These are phyloP conservation scores for Syrphus vitripennis DNA, from an alignment of 2,888 invertebrate genomes.

Conservation along the genomic window DNA sequence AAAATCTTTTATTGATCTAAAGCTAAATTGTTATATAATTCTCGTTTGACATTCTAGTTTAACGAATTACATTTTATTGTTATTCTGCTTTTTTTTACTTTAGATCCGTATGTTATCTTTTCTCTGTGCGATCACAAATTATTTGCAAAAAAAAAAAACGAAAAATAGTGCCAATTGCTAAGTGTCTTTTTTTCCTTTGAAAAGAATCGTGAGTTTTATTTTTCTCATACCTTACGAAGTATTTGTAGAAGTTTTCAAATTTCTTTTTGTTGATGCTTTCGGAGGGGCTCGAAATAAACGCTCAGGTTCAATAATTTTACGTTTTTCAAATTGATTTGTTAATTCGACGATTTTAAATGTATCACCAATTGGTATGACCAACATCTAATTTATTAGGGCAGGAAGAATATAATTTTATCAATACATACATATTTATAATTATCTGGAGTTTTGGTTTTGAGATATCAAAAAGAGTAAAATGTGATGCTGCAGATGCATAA, in stretches of 20 bases:
- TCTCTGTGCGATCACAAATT: background rate
- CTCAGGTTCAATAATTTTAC: conserved; percentile 53
- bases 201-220: background rate
- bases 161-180: background rate
- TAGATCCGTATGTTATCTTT: background rate
- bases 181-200: background rate
- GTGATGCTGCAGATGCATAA: too few relatives aligned
- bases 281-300: conserved; percentile 43
- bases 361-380: conserved; percentile 52
- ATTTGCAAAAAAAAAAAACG: background rate
- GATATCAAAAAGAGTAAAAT: too few relatives aligned
- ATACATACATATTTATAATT: too few relatives aligned
- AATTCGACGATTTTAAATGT: conserved; percentile 36
- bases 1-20: too few relatives aligned
- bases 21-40: too few relatives aligned
- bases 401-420: background rate
- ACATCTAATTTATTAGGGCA: conserved; percentile 40
- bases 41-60: too few relatives aligned
- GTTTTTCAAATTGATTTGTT: conserved; percentile 14
- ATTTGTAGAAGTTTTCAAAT: background rate
- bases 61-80: background rate
- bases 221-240: conserved; percentile 18
- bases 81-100: background rate
- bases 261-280: conserved; percentile 10
- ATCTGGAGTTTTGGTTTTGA: too few relatives aligned